Evolutionary conservation across 2,888 invertebrate genomes (phyloP), one percentile per base, ranked within the genome.

Genomic region (Nomada ferruginata): DNA sequence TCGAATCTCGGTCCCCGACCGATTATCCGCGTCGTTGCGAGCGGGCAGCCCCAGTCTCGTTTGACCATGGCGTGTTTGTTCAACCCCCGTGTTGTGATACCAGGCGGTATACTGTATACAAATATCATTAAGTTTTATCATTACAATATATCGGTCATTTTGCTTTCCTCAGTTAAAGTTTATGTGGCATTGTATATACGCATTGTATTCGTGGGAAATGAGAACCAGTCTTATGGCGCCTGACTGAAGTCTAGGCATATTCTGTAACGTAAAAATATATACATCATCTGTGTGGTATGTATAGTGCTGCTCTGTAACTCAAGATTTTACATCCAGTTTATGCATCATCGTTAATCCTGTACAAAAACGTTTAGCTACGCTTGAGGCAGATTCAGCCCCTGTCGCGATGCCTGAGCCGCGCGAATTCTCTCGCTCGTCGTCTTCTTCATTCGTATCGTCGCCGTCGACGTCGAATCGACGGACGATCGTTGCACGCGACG

Each of bases 231-330:
- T 93, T 93, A 93, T 93, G 91, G 91, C 91, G 91, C 93, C 92
- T 89, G 91, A 86, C 91, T 91, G 90, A 87, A 86, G 92, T 90
- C 89, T 92, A 91, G 93, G 93, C 93, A 93, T 93, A 93, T 93
- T 93, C 93, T 93, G 93, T 93, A 93, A 93, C 93, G 93, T 93
- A 93, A 93, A 93, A 93, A 93, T 93, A 93, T 93, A 93, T 93
- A 93, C 93, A 93, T 93, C 92, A 91, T 93, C 93, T 93, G 93
- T 93, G 93, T 93, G 91, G 92, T 93, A 93, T 94, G 93, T 93
- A 93, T 93, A 93, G 93, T 93, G 93, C 93, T 94, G 93, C 93
- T 93, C 94, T 94, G 94, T 94, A 94, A 94, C 93, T 93, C 91
- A 94, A 94, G 91, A 93, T 93, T 93, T 93, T 93, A 93, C 92